Evolutionary conservation across 2,797 vertebrate species (phyloP), one percentile per base, ranked within the genome.

Genomic region (Clangula hyemalis): DNA sequence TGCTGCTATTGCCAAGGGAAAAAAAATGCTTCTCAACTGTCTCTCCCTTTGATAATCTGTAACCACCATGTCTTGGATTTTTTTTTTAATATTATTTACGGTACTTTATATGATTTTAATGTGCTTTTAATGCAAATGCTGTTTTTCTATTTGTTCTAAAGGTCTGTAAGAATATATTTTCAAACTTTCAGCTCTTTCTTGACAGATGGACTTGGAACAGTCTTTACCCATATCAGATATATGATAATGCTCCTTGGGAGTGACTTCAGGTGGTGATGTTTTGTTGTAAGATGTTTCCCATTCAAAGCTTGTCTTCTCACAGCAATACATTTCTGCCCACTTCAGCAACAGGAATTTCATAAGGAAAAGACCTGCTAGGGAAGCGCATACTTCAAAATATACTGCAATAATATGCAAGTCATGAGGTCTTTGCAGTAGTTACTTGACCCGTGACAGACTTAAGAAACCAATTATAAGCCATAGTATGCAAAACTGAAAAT

Each of bases 161-260:
- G 94, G 87, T 97, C 93, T 97, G 92, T 97, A 96, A 96, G 85
- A 94, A 84, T 56, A 34, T 94, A 60, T 97, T 96, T 95, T 95
- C 17, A 14, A 95, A 89, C 89, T 89, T 75, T 72, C 74, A 93
- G 15, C 58, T 65, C 66, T 90, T 65, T 73, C 58, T 54, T 79
- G 73, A 90, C 96, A 66, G 91, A 85, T 96, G 95, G 93, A 87
- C 97, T 97, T 96, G 97, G 96, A 97, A 97, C 97, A 97, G 97
- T 96, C 92, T 95, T 93, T 94, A 77, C 73, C 75, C 85, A 51
- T 34, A 8, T 79, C 78, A 92, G 74, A 71, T 85, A 92, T 69
- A 28, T 38, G 32, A 72, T 76, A 41, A 38, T 39, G 21, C 22
- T 74, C 20, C 53, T 78, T 75, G 75, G 75, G 75, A 41, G 54